phyloP scores from a whole-genome alignment of 1,140 invertebrate genomes.

The Adelges cooleyi region DNA sequence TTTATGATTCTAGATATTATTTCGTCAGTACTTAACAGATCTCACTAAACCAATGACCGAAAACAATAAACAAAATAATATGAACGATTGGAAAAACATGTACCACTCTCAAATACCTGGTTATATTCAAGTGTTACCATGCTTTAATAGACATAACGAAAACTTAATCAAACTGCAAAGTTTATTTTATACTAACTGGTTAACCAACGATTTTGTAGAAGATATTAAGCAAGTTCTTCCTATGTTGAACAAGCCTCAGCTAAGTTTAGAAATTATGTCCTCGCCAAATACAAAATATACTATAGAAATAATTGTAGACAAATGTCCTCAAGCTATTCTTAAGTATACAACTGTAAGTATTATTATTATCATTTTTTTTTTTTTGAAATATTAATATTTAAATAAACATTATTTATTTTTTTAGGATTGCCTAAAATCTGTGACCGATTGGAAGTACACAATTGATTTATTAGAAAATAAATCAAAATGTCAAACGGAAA shows the following conservation, averaged over 20 bases:
- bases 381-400: too few relatives aligned
- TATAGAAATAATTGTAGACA: conserved; percentile 40
- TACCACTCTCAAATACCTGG: conserved; percentile 23
- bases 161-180: conserved; percentile 16
- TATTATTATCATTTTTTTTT: too few relatives aligned
- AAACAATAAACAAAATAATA: background rate
- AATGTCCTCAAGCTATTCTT: conserved; percentile 45
- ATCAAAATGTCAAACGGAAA: conserved; percentile 22
- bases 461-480: conserved; percentile 9
- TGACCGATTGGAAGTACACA: conserved; percentile 15
- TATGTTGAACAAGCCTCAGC: background rate
- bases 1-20: conserved; percentile 10
- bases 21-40: conserved; percentile 11
- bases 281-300: conserved; percentile 16
- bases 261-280: conserved; percentile 12
- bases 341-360: conserved; percentile 45
- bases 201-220: conserved; percentile 17
- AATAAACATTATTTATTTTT: background rate
- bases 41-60: conserved; percentile 17
- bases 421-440: conserved; percentile 24
- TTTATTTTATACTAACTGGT: conserved; percentile 17
- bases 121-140: conserved; percentile 18
- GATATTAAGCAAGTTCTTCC: conserved; percentile 19
- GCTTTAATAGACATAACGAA: conserved; percentile 7
- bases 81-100: conserved; percentile 4